These are phyloP conservation scores for Shargacucullia verbasci DNA, from an alignment of 2,888 invertebrate genomes.

Conservation along the genomic window DNA sequence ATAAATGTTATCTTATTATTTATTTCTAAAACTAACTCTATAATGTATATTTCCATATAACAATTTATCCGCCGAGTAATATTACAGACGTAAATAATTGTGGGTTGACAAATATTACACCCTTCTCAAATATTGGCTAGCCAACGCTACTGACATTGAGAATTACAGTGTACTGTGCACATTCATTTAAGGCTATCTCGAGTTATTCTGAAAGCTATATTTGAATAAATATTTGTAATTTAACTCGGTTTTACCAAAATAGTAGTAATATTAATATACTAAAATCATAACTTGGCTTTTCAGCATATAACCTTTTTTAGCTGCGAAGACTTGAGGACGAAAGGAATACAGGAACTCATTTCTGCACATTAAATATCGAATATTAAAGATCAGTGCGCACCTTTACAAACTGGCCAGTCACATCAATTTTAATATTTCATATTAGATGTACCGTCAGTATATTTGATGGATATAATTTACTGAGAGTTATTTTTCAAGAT, in stretches of 20 bases:
- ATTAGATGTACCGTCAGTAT: background rate
- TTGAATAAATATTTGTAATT: no score
- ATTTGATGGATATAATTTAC: constrained; percentile 3
- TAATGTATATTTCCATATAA: constrained; percentile 6
- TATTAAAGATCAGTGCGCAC: background rate
- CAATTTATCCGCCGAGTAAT: background rate
- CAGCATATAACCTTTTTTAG: no score
- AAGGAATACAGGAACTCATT: no score
- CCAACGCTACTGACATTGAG: background rate
- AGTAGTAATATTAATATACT: no score
- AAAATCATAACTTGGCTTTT: no score
- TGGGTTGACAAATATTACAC: background rate
- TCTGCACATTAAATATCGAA: no score
- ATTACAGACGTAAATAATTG: constrained; percentile 1
- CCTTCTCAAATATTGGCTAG: background rate
- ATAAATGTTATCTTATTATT: constrained; percentile 12
- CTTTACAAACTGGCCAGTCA: background rate
- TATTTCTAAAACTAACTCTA: constrained; percentile 6
- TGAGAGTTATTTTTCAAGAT: background rate
- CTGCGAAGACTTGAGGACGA: no score
- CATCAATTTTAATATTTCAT: no score
- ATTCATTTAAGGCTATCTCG: no score
- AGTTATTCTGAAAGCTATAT: no score
- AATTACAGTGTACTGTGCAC: no score
- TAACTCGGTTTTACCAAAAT: no score